These are phyloP conservation scores for Tiliqua scincoides DNA, from an alignment of 2,113 vertebrate genomes.

Conservation along the genomic window DNA sequence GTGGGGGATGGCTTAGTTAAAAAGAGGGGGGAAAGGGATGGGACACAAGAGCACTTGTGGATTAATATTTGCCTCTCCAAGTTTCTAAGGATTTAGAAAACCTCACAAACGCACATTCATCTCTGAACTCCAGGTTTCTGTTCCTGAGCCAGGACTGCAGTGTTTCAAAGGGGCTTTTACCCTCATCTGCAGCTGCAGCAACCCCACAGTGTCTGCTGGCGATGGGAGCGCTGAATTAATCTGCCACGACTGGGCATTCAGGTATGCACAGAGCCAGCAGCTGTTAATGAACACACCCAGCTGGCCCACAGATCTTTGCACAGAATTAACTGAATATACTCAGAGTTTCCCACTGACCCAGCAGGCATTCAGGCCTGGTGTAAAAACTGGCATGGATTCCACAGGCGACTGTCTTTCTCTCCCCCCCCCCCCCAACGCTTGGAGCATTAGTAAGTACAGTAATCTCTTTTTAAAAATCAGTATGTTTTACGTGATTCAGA, in stretches of 20 bases:
- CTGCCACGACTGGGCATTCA: slow-evolving; percentile 38
- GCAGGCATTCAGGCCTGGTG: slow-evolving; percentile 10
- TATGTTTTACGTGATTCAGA: background rate
- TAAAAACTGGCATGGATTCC: slow-evolving; percentile 45
- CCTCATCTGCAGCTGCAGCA: slow-evolving; percentile 40
- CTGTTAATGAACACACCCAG: slow-evolving; percentile 46
- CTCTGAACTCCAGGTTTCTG: slow-evolving; percentile 7
- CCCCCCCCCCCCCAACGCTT: slow-evolving; percentile 5
- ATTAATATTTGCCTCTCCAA: background rate
- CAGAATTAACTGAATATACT: slow-evolving; percentile 34
- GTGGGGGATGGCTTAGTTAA: background rate
- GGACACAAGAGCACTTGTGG: background rate
- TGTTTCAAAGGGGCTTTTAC: background rate
- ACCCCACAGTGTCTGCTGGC: slow-evolving; percentile 9
- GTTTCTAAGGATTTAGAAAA: slow-evolving; percentile 8
- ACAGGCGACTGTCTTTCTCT: background rate
- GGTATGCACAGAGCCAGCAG: slow-evolving; percentile 44
- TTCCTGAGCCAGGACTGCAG: background rate
- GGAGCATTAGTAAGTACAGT: background rate
- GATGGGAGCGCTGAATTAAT: slow-evolving; percentile 45
- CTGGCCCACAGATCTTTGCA: slow-evolving; percentile 36
- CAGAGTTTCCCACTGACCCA: slow-evolving; percentile 18
- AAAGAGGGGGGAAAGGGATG: background rate
- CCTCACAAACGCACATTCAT: slow-evolving; percentile 2
- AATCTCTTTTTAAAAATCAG: background rate